Evolutionary conservation across 2,888 invertebrate genomes (phyloP), one percentile per base, ranked within the genome.

Genomic region (Eilema sororculum): DNA sequence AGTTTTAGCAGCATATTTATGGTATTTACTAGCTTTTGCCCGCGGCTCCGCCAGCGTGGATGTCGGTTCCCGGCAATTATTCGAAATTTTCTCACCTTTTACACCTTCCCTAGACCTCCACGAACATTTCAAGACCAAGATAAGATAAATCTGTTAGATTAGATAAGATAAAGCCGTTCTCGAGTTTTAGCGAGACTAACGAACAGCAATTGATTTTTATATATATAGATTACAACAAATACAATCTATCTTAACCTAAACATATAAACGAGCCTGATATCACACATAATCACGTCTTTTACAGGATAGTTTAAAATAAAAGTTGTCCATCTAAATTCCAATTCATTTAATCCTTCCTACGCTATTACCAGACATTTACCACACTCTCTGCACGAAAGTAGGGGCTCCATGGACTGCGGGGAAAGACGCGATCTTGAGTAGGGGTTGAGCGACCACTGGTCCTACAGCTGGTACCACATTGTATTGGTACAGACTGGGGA

Each of bases 401-500:
- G 78, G 22, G 0, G 78, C 75, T 64, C 81, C 83, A 9, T 71
- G 67, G 0, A 78, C 22, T 0, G 68, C 77, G 9, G 77, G 81
- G 13, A 75, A 68, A 30, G 72, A 25, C 25, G 73, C 78, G 10
- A 76, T 83, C 8, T 79, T 81, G 52, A 79, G 8, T 13, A 78
- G 59, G 0, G 82, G 82, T 33, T 82, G 82, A 1, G 73, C 71
- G 33, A 79, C 24, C 0, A 76, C 9, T 0, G 70, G 76, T 4
- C 70, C 65, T 9, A 73, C 41, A 10, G 68, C 72, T 0, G 81
- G 81, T 0, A 74, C 70, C 0, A 82, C 63, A 46, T 83, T 67
- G 10, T 83, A 82, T 20, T 71, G 69, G 74, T 83, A 83, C 5
- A 80, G 24, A 57, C 77, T 73, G 10, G 77, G 58, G 10, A 65